Evolutionary conservation across 1,140 invertebrate genomes (phyloP), one percentile per base, ranked within the genome.

Genomic region (Goniozus legneri): DNA sequence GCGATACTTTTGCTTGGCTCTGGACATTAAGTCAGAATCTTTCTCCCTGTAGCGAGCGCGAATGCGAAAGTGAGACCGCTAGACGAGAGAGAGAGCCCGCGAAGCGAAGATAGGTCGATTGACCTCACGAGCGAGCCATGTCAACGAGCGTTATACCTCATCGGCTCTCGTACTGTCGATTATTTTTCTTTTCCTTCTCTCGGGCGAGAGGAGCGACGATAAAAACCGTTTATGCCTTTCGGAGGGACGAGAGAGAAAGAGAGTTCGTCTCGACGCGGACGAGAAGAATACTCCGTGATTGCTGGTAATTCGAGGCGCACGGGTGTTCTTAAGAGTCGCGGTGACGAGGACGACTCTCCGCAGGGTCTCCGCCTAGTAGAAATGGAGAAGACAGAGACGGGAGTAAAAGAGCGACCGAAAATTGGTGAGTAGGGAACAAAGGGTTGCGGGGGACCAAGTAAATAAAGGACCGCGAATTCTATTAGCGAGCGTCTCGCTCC

Each of bases 91-190:
- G 10, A 33, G 10, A 34, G 19, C 43, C 59, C 61, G 60, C 55
- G 67, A 71, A 71, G 71, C 65, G 64, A 69, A 66, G 37, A 59
- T 56, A 57, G 54, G 50, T 57, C 58, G 58, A 55, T 62, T 73
- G 64, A 71, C 69, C 69, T 69, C 63, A 60, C 63, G 49, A 63
- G 43, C 55, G 33, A n/a, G 27, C 50, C 47, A 59, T 71, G 68
- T 73, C 69, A 71, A 73, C 64, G 58, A 73, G 69, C 59, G 65
- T 60, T 67, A 72, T n/a, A n/a, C n/a, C n/a, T n/a, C n/a, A n/a
- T n/a, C n/a, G n/a, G n/a, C n/a, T n/a, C 62, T 69, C 50, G 51
- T 44, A 36, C 54, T 53, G 58, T 52, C 56, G 52, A 33, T 20
- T 42, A 35, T 44, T 30, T 32, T 44, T 37, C 34, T 36, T 34